Evolutionary conservation across 2,113 vertebrate genomes (phyloP), one percentile per base, ranked within the genome.

Genomic region (Nipponia nippon): DNA sequence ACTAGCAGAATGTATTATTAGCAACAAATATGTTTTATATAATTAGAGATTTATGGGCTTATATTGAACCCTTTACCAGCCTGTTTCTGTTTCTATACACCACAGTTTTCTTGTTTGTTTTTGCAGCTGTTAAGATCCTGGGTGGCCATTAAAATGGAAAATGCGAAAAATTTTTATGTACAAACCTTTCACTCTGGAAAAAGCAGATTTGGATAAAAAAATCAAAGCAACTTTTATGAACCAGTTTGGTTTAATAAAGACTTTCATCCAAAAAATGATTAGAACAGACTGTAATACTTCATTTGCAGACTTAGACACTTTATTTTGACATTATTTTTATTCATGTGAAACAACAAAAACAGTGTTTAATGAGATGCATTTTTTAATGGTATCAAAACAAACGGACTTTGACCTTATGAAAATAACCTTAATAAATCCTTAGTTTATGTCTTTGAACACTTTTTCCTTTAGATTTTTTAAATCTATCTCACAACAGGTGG

Each of bases 31-130:
- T 11, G 42, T 86, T 86, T 92, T 69, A 46, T 66, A 77, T 80
- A 88, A 94, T 92, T 87, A 87, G 76, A 82, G 26, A 75, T 91
- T 92, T 89, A 95, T 79, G 42, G 59, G 16, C 44, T 92, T 84
- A 56, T 18, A 52, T 3, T 32, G 61, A 89, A 58, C 7, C 4
- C 36, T 76, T 90, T 58, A 32, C 40, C 18, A 73, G 16, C 26
- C 34, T 84, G 10, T 36, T 81, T 80, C 50, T 14, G 2, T 58
- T 87, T 83, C 44, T 61, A 38, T 38, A 52, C 4, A 25, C 16
- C 3, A 3, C 16, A 87, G 10, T 56, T 63, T 84, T 55, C 63
- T 73, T 82, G 27, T 30, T 81, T 80, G 49, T 11, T 91, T 91
- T 65, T 80, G 47, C 22, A 73, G 29, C 34, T 92, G 6, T 8